Conservation (phyloP, 2,797 vertebrate species). For the Muscicapa comitata region DNA sequence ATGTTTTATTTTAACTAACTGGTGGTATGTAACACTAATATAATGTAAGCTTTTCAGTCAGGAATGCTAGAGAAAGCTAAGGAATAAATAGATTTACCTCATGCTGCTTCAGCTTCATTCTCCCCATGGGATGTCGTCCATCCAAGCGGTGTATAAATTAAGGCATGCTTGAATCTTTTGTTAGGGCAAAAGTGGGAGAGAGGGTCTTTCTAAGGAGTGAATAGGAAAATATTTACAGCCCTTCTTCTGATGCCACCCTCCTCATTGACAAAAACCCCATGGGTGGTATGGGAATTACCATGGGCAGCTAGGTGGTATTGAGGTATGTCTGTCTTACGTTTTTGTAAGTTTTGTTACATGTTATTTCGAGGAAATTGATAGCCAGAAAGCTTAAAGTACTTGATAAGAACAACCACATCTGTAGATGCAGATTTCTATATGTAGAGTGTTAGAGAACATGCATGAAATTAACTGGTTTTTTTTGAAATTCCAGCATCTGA, state of each 20-base stretch:
- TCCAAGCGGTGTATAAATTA: constrained; percentile 18
- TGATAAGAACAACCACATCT: background rate
- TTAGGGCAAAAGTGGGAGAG: background rate
- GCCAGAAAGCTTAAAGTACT: background rate
- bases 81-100: constrained; percentile 48
- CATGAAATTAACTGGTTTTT: background rate
- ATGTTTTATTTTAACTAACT: constrained; percentile 31
- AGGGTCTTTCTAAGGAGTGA: background rate
- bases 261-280: background rate
- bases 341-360: background rate
- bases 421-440: background rate
- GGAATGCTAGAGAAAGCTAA: constrained; percentile 19
- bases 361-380: background rate
- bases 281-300: background rate
- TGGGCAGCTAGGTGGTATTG: background rate
- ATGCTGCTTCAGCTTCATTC: constrained; percentile 22
- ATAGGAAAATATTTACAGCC: background rate
- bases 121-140: background rate
- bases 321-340: background rate
- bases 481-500: background rate
- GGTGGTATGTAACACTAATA: constrained; percentile 38
- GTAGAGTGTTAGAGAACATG: background rate
- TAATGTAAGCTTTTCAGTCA: constrained; percentile 31
- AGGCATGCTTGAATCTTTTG: constrained; percentile 25
- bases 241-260: background rate